A percentile compares a stretch with the other conserved stretches of the same genome.
phyloP scores from a whole-genome alignment of 2,888 invertebrate genomes.

The Drosophila paucipuncta region DNA sequence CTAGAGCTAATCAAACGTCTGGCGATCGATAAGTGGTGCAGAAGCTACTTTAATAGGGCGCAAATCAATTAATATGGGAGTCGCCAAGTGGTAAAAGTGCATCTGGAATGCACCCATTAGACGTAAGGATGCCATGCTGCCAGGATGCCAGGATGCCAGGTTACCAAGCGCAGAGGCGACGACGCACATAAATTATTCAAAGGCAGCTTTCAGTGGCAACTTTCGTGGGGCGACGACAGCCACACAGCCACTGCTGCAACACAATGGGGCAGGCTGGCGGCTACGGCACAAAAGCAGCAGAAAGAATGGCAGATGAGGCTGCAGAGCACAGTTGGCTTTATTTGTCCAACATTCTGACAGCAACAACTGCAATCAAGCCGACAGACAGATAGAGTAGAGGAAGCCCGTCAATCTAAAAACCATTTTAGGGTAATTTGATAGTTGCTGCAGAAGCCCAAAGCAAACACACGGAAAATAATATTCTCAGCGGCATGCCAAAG shows the following conservation, averaged over 20 bases:
- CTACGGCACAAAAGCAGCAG: background rate
- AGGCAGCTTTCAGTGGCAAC: conserved; percentile 22
- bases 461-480: background rate
- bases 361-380: background rate
- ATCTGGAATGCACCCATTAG: conserved; percentile 29
- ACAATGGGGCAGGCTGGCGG: conserved; percentile 21
- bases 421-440: conserved; percentile 49
- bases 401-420: conserved; percentile 46
- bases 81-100: conserved; percentile 12
- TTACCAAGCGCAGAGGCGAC: background rate
- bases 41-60: conserved; percentile 2
- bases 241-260: conserved; percentile 15
- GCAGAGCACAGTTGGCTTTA: conserved; percentile 43
- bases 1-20: background rate
- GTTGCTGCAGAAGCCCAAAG: conserved; percentile 10
- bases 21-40: conserved; percentile 9
- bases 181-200: conserved; percentile 59
- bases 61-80: conserved; percentile 27
- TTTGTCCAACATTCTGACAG: conserved; percentile 44
- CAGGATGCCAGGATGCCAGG: background rate
- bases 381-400: conserved; percentile 4
- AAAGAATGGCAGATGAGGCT: background rate
- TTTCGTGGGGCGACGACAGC: conserved; percentile 1
- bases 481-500: background rate
- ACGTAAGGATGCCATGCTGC: background rate